These are phyloP conservation scores for Pomatorhinus ruficollis DNA, from an alignment of 2,113 vertebrate species.

Conservation along the genomic window DNA sequence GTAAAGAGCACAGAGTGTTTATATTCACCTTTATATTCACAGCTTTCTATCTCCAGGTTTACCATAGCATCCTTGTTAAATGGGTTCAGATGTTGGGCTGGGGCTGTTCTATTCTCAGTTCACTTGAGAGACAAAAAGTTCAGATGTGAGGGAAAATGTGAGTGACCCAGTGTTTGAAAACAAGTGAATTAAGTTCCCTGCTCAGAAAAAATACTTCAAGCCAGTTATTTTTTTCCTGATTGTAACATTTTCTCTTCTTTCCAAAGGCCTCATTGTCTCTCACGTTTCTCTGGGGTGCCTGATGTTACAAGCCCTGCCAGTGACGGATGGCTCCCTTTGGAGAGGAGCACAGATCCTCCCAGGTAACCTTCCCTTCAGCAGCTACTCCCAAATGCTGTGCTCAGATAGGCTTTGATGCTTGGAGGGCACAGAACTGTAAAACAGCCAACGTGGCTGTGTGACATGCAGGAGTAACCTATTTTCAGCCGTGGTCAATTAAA, in stretches of 20 bases:
- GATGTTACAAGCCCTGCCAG: background rate
- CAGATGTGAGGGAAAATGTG: background rate
- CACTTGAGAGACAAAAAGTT: background rate
- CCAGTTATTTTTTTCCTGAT: background rate
- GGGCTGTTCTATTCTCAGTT: background rate
- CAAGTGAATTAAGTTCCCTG: background rate
- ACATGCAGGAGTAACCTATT: background rate
- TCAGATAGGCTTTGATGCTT: rapidly evolving
- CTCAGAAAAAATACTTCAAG: background rate
- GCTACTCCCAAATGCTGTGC: rapidly evolving
- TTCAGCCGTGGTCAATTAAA: background rate
- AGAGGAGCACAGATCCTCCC: background rate
- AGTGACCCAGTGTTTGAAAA: background rate
- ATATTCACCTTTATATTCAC: background rate
- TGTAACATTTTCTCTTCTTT: background rate
- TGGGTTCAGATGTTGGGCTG: background rate
- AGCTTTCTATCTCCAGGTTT: background rate
- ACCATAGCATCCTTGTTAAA: background rate
- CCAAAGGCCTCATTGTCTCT: background rate
- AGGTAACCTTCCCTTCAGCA: background rate
- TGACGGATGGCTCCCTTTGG: background rate
- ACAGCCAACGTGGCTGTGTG: rapidly evolving
- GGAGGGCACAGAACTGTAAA: background rate
- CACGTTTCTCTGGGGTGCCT: background rate
- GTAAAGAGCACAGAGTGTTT: background rate